These are phyloP conservation scores for Aegypius monachus DNA, from an alignment of 2,113 vertebrate genomes.

Conservation along the genomic window DNA sequence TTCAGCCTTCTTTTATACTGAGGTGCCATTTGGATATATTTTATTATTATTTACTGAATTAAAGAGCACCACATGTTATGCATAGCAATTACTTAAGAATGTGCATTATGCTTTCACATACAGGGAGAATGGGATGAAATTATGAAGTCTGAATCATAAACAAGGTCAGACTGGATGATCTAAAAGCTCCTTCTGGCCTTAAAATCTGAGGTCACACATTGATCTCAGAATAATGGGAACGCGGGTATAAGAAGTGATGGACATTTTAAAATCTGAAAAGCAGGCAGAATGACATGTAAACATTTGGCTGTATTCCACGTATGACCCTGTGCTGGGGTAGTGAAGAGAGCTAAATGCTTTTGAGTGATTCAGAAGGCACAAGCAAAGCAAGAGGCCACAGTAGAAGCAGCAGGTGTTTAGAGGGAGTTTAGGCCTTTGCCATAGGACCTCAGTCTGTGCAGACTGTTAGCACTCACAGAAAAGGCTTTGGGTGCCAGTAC, in stretches of 20 bases:
- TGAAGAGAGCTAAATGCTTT: not conserved
- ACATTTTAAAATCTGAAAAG: not conserved
- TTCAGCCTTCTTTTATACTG: slow-evolving; percentile 15
- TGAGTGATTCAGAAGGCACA: not conserved
- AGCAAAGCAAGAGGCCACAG: not conserved
- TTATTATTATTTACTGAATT: slow-evolving; percentile 65
- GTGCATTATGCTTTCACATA: not conserved
- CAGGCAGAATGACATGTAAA: not conserved
- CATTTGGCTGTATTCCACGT: not conserved
- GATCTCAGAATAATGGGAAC: not conserved
- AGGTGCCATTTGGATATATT: not conserved
- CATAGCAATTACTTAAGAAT: not conserved
- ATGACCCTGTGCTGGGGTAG: not conserved
- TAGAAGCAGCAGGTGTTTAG: not conserved
- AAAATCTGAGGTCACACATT: not conserved
- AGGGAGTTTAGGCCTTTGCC: not conserved
- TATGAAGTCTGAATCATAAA: not conserved
- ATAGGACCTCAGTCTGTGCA: not conserved
- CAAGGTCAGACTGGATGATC: not conserved
- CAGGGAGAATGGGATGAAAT: not conserved
- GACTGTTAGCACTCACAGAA: not conserved
- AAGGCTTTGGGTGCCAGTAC: not conserved
- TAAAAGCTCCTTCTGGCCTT: not conserved
- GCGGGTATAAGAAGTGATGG: not conserved
- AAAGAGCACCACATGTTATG: not conserved